A percentile compares a stretch with the other conserved stretches of the same genome.
Conservation (phyloP, 2,113 vertebrate genomes). For the Rhizomys pruinosus region DNA sequence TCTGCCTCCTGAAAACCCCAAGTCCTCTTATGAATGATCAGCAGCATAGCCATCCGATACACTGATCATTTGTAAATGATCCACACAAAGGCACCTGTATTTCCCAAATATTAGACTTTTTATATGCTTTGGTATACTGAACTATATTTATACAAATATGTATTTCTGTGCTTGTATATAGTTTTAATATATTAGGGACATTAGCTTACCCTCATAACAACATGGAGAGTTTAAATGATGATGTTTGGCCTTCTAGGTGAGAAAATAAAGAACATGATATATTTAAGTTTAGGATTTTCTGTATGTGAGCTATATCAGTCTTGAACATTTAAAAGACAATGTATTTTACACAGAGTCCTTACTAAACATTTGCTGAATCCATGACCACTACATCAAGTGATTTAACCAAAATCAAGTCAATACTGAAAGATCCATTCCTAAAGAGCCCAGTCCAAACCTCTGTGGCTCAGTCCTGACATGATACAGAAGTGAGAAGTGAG, state of each 20-base stretch:
- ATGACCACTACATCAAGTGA: background rate
- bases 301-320: background rate
- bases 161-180: background rate
- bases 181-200: background rate
- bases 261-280: background rate
- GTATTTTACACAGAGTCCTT: background rate
- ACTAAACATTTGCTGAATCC: background rate
- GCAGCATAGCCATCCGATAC: background rate
- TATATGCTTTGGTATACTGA: background rate
- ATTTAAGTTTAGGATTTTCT: background rate
- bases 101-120: slow-evolving; percentile 9
- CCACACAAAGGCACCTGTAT: background rate
- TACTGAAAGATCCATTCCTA: background rate
- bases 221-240: background rate
- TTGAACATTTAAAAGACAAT: background rate
- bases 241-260: background rate
- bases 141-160: background rate
- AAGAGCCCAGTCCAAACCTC: background rate
- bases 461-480: background rate
- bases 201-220: slow-evolving; percentile 34
- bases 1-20: slow-evolving; percentile 9
- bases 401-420: background rate
- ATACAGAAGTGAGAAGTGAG: background rate
- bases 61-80: background rate
- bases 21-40: background rate